Evolutionary conservation across 2,797 vertebrate species (phyloP).

Genomic region (Enteromius mattozi): DNA sequence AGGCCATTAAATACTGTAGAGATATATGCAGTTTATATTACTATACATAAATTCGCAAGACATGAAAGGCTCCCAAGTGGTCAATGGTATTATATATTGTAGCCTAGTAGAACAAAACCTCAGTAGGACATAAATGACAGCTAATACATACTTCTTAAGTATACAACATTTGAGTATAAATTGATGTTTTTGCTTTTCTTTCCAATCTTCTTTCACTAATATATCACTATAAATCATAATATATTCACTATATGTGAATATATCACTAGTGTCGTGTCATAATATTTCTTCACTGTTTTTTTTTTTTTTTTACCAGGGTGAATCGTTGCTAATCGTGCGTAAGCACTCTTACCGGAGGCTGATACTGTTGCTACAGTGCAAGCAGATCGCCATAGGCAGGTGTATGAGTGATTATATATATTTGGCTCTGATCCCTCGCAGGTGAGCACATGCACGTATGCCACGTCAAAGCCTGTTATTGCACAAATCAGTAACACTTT

Average conservation of each 20-base stretch:
- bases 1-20: neutral
- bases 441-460: constrained; percentile 55
- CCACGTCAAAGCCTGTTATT: constrained; percentile 38
- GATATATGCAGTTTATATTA: neutral
- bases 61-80: neutral
- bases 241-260: too few species aligned
- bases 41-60: neutral
- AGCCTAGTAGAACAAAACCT: neutral
- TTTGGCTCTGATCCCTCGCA: constrained; percentile 56
- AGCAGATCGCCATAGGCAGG: constrained; percentile 19
- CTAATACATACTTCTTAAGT: neutral
- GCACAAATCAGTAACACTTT: constrained; percentile 42
- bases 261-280: neutral
- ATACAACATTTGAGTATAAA: neutral
- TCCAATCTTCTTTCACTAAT: neutral
- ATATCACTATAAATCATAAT: too few species aligned
- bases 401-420: constrained; percentile 47
- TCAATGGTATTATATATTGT: neutral
- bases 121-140: neutral
- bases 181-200: neutral
- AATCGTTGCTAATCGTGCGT: neutral
- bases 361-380: neutral
- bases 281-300: constrained; percentile 16
- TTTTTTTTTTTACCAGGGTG: neutral
- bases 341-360: neutral